Evolutionary conservation across 2,888 invertebrate species (phyloP).

Genomic region (Ornithoptera alexandrae): DNA sequence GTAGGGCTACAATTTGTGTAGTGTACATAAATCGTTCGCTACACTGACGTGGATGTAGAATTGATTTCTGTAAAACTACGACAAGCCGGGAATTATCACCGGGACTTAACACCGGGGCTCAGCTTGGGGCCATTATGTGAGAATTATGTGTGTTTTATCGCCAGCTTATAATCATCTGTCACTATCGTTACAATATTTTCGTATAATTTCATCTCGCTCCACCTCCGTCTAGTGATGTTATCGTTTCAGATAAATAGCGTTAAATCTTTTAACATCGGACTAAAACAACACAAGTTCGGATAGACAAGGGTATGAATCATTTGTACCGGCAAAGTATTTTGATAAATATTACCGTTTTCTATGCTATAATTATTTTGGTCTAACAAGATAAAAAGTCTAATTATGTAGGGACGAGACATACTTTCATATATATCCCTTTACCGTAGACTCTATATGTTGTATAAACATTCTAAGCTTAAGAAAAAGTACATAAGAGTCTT

Average conservation of each 20-base stretch:
- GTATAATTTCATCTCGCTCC: slow-evolving; percentile 74
- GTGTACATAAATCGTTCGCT: slow-evolving; percentile 23
- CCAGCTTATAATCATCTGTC: slow-evolving; percentile 80
- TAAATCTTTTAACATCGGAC: neutral
- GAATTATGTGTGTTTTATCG: slow-evolving; percentile 80
- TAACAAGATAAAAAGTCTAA: no score
- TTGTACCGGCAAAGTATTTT: no score
- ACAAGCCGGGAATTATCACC: slow-evolving; percentile 59
- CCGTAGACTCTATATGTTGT: no score
- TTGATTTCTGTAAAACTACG: slow-evolving; percentile 54
- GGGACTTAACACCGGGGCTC: slow-evolving; percentile 47
- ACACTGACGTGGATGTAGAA: slow-evolving; percentile 59
- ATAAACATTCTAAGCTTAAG: no score
- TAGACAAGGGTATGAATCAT: no score
- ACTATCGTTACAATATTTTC: slow-evolving; percentile 79
- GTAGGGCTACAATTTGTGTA: slow-evolving; percentile 15
- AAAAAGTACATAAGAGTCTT: no score
- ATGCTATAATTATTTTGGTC: no score
- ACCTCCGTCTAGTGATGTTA: slow-evolving; percentile 54
- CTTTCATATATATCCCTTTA: no score
- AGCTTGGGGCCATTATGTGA: slow-evolving; percentile 61
- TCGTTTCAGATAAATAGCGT: slow-evolving; percentile 28
- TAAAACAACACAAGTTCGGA: slow-evolving; percentile 18
- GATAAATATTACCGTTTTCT: no score
- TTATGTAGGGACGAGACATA: no score